A percentile compares a stretch with the other conserved stretches of the same genome.
Evolutionary conservation across 2,113 vertebrate genomes (phyloP).

Genomic region (Ramphastos sulfuratus): DNA sequence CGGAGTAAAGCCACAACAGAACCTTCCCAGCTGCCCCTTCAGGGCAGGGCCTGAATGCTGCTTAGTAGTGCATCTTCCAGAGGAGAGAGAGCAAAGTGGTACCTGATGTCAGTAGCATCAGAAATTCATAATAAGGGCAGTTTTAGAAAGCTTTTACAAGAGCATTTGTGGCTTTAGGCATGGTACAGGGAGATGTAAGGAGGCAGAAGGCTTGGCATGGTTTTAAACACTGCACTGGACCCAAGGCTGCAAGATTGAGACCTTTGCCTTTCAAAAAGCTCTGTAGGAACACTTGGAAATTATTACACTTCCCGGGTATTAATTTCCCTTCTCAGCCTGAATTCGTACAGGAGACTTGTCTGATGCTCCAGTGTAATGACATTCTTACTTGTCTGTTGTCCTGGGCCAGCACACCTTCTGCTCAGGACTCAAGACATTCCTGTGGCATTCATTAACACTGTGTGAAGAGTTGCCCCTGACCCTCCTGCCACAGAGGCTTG

Average conservation of each 20-base stretch:
- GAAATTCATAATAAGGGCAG: not conserved
- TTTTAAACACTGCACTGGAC: not conserved
- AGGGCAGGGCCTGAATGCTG: not conserved
- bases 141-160: not conserved
- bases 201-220: not conserved
- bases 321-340: not conserved
- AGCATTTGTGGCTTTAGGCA: not conserved
- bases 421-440: rapidly evolving
- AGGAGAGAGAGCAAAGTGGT: not conserved
- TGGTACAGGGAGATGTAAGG: not conserved
- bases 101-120: not conserved
- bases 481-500: not conserved
- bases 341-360: not conserved
- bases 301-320: not conserved
- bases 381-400: not conserved
- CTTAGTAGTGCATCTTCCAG: rapidly evolving
- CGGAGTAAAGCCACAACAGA: no score
- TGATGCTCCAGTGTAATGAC: not conserved
- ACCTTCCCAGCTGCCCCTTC: rapidly evolving
- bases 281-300: not conserved
- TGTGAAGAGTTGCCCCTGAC: not conserved
- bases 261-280: not conserved
- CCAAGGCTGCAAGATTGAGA: not conserved
- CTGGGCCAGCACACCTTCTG: not conserved
- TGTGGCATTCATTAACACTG: rapidly evolving